Conservation (phyloP, 2,113 vertebrate species). For the Notiomystis cincta region DNA sequence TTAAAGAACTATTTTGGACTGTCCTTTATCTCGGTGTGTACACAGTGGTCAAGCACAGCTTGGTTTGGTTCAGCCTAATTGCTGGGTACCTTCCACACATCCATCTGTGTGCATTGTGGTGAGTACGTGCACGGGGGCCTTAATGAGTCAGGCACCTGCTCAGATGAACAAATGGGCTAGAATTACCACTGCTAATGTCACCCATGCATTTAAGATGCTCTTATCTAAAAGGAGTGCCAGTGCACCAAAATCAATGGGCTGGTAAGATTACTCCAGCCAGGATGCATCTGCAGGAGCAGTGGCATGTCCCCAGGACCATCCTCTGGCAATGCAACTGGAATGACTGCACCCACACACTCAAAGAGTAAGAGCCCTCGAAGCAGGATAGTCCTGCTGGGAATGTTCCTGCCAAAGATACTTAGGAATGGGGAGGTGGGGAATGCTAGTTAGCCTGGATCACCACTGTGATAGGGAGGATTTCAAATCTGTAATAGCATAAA, state of each 20-base stretch:
- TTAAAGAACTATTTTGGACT: background rate
- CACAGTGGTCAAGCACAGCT: background rate
- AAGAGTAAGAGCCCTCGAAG: background rate
- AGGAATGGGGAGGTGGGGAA: background rate
- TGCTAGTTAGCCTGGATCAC: background rate
- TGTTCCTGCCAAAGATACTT: background rate
- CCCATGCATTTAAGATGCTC: background rate
- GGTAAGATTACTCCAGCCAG: background rate
- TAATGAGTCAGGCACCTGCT: conserved; percentile 36
- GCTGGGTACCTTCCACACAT: conserved; percentile 13
- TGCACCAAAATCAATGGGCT: background rate
- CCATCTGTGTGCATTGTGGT: conserved; percentile 27
- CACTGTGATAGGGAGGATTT: background rate
- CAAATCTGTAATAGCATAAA: background rate
- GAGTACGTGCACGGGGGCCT: background rate
- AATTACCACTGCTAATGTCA: background rate
- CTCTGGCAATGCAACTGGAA: background rate
- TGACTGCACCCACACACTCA: background rate
- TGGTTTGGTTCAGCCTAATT: conserved; percentile 21
- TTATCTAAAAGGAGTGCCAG: background rate
- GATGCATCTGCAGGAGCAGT: background rate
- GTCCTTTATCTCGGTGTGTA: background rate
- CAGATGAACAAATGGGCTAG: background rate
- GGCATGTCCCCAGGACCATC: background rate
- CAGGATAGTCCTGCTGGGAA: background rate